These are phyloP conservation scores for Neoarius graeffei DNA, from an alignment of 2,113 vertebrate genomes.

Conservation along the genomic window DNA sequence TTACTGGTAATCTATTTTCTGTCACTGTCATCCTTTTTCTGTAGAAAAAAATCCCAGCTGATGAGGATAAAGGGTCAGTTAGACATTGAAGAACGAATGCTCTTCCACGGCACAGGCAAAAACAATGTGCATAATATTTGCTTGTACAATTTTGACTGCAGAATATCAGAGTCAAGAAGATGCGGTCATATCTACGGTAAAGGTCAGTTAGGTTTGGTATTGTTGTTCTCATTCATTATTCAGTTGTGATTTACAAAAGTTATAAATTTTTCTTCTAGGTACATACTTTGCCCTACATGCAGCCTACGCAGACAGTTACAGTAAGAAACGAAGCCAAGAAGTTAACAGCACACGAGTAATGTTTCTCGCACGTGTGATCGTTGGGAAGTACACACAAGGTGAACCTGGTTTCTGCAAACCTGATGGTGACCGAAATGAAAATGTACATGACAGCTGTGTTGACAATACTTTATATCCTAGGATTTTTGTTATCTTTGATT, in stretches of 20 bases:
- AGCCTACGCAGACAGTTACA: constrained; percentile 75
- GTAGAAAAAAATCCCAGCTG: constrained; percentile 84
- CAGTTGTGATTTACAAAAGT: neutral
- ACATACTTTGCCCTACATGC: constrained; percentile 85
- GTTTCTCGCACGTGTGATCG: constrained; percentile 83
- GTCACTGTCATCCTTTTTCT: neutral
- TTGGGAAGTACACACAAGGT: constrained; percentile 77
- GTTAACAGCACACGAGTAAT: constrained; percentile 65
- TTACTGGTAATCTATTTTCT: neutral
- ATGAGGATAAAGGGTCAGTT: constrained; percentile 73
- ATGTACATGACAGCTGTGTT: constrained; percentile 83
- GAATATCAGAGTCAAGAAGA: constrained; percentile 69
- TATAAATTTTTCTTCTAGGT: constrained; percentile 67
- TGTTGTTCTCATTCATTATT: neutral
- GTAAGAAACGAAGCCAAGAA: neutral
- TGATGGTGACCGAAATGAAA: constrained; percentile 73
- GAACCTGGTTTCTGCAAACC: constrained; percentile 71
- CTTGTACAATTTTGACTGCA: constrained; percentile 86
- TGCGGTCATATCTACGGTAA: constrained; percentile 73
- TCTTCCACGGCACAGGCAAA: constrained; percentile 84
- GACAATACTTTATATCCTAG: constrained; percentile 73
- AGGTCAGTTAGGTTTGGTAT: constrained; percentile 68
- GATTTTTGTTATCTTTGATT: constrained; percentile 84
- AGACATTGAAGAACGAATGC: constrained; percentile 75
- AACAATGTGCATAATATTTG: constrained; percentile 84